Evolutionary conservation across 2,797 vertebrate genomes (phyloP).

Genomic region (Falco naumanni): DNA sequence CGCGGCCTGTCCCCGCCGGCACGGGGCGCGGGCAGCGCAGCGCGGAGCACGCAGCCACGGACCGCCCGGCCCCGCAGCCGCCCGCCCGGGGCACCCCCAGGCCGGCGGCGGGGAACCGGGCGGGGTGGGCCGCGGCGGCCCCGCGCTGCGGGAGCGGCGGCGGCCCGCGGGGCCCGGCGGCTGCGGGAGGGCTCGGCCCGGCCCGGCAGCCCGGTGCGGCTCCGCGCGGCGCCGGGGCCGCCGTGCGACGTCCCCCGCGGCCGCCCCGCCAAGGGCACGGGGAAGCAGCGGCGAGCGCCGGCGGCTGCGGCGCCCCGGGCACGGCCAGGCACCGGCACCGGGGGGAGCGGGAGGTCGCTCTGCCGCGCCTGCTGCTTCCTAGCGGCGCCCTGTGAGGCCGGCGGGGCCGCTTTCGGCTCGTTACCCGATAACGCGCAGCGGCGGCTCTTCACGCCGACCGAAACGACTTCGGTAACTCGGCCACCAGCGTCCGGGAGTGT

Average conservation of each 20-base stretch:
- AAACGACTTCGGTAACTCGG: background rate
- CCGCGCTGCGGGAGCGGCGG: background rate
- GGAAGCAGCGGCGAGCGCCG: background rate
- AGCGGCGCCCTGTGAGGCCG: rapidly evolving
- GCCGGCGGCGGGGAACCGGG: background rate
- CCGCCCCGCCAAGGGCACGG: too few relatives aligned
- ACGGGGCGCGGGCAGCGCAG: background rate
- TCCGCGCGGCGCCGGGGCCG: too few relatives aligned
- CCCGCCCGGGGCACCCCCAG: background rate
- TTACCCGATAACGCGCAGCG: too few relatives aligned
- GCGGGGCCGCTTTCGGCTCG: too few relatives aligned
- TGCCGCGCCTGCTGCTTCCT: background rate
- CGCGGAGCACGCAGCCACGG: background rate
- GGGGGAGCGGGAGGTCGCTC: background rate
- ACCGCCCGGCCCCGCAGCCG: background rate
- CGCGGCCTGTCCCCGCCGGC: too few relatives aligned
- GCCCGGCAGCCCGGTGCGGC: too few relatives aligned
- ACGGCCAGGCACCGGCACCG: rapidly evolving
- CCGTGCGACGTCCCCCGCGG: background rate
- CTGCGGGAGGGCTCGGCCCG: too few relatives aligned
- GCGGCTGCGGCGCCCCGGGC: background rate
- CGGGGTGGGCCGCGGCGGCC: background rate
- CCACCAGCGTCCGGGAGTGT: too few relatives aligned
- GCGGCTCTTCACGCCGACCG: background rate
- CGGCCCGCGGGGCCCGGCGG: background rate